Conservation (phyloP, 2,797 vertebrate species). For the Darevskia mixta region DNA sequence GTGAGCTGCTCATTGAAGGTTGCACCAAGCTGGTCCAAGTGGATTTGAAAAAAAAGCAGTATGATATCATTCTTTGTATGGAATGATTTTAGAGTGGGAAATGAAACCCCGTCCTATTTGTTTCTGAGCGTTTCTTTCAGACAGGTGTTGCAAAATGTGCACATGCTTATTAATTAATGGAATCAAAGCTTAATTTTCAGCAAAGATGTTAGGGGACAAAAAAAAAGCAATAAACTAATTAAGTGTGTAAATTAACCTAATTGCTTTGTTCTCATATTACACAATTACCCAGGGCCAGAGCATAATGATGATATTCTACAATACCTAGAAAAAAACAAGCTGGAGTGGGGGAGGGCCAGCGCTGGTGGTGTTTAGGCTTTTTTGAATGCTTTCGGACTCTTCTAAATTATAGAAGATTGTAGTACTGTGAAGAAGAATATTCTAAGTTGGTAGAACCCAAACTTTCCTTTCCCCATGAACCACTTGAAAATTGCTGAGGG, state of each 20-base stretch:
- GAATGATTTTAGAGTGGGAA: neutral
- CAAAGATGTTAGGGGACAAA: constrained; percentile 43
- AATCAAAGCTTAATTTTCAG: constrained; percentile 57
- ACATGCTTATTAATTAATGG: constrained; percentile 42
- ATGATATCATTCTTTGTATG: rapidly evolving
- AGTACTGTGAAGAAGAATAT: neutral
- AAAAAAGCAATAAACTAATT: constrained; percentile 59
- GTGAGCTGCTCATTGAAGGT: neutral
- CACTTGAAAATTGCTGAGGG: too few species aligned
- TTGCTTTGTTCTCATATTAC: constrained; percentile 48
- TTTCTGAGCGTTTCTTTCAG: constrained; percentile 19
- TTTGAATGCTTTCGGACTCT: neutral
- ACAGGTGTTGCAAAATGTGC: constrained; percentile 22
- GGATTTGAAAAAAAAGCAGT: rapidly evolving
- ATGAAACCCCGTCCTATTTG: neutral
- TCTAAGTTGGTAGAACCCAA: neutral
- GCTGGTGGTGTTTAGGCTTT: neutral
- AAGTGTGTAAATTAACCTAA: constrained; percentile 61
- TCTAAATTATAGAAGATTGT: neutral
- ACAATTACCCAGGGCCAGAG: constrained; percentile 39
- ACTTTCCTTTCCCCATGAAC: too few species aligned
- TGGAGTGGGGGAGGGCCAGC: neutral
- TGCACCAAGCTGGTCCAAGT: rapidly evolving
- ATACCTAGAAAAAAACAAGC: neutral
- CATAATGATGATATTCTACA: neutral